Conservation (phyloP, 2,888 invertebrate genomes). For the Bedellia somnulentella region DNA sequence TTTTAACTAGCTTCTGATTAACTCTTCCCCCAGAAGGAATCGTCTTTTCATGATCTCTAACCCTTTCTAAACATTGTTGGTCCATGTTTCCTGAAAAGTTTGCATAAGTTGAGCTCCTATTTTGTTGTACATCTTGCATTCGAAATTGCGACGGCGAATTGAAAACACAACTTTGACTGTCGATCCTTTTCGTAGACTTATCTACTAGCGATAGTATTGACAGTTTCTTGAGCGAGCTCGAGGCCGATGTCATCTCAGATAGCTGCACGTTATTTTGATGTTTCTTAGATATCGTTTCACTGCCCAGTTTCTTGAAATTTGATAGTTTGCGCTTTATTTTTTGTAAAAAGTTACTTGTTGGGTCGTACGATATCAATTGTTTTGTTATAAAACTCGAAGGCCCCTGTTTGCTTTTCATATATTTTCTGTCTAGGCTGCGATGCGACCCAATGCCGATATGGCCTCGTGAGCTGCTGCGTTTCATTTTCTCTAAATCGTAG, state of each 20-base stretch:
- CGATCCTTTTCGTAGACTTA: constrained; percentile 41
- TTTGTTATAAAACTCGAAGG: constrained; percentile 53
- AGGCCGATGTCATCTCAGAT: constrained; percentile 48
- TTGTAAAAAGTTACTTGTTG: constrained; percentile 46
- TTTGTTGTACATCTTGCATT: constrained; percentile 39
- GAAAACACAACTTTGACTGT: constrained; percentile 48
- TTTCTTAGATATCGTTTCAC: constrained; percentile 47
- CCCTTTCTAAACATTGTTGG: constrained; percentile 46
- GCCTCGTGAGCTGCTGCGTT: constrained; percentile 30
- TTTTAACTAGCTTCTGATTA: constrained; percentile 33
- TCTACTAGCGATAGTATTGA: constrained; percentile 49
- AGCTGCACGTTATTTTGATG: constrained; percentile 51
- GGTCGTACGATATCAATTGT: constrained; percentile 49
- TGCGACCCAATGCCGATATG: constrained; percentile 36
- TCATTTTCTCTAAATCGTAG: constrained; percentile 47
- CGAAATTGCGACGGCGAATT: constrained; percentile 32
- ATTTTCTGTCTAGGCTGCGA: constrained; percentile 51
- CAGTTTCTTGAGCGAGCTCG: constrained; percentile 45
- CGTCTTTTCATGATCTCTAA: constrained; percentile 28
- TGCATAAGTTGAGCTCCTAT: constrained; percentile 38
- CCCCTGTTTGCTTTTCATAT: constrained; percentile 40
- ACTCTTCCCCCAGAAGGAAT: constrained; percentile 25
- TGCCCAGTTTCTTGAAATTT: constrained; percentile 51
- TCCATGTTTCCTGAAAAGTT: constrained; percentile 54
- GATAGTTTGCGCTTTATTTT: constrained; percentile 54